Evolutionary conservation across 1,140 invertebrate species (phyloP).

Genomic region (Pinna nobilis): DNA sequence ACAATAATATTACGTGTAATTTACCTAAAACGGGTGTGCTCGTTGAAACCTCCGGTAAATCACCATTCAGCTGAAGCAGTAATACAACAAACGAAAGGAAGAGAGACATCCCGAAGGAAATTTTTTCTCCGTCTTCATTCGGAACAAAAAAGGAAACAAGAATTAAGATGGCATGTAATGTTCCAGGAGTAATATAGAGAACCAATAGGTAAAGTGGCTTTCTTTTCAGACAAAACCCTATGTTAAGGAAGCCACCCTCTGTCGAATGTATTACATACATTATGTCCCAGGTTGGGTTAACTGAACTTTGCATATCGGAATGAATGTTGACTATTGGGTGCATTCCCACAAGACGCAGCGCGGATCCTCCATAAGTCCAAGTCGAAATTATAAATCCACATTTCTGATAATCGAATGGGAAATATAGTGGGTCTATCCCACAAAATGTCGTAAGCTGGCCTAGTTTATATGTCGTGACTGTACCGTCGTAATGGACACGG

Average conservation of each 20-base stretch:
- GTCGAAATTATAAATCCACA: not conserved
- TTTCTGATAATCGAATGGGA: constrained; percentile 5
- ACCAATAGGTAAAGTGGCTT: not conserved
- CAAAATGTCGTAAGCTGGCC: not conserved
- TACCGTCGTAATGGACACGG: not conserved
- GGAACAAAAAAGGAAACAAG: not conserved
- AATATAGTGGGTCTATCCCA: not conserved
- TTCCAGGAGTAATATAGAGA: not conserved
- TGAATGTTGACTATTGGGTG: no score
- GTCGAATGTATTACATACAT: no score
- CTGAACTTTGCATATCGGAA: not conserved
- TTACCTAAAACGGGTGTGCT: constrained; percentile 6
- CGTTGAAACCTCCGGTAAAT: constrained; percentile 1
- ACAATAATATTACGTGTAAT: no score
- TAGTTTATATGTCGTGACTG: not conserved
- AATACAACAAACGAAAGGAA: constrained; percentile 15
- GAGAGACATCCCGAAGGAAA: constrained; percentile 18
- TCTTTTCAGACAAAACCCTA: constrained; percentile 5
- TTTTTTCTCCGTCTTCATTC: constrained; percentile 5
- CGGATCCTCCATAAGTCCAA: not conserved
- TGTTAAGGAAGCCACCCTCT: no score
- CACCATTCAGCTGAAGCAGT: constrained; percentile 8
- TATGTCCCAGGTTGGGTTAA: constrained; percentile 3
- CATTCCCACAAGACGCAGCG: not conserved
- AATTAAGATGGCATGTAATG: not conserved